phyloP scores from a whole-genome alignment of 1,140 invertebrate genomes.

The Drosophila pseudoobscura region DNA sequence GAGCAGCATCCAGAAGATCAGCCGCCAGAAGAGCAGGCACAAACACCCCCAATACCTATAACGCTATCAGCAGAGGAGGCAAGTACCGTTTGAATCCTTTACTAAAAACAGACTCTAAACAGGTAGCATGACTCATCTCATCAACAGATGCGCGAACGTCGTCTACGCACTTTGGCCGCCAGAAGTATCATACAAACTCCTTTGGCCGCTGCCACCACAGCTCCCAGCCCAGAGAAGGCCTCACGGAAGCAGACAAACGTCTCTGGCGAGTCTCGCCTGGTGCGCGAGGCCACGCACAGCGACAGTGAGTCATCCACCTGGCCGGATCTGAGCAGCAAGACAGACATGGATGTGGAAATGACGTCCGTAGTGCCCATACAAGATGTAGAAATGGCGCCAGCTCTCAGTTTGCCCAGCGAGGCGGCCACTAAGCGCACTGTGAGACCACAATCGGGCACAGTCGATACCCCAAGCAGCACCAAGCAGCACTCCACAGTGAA shows the following conservation, averaged over 20 bases:
- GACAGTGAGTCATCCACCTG: constrained; percentile 32
- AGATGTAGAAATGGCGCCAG: constrained; percentile 54
- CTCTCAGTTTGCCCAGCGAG: constrained; percentile 56
- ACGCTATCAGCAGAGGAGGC: constrained; percentile 89
- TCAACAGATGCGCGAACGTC: constrained; percentile 87
- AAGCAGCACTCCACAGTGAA: not conserved
- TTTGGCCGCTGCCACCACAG: constrained; percentile 1
- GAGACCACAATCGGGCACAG: not conserved
- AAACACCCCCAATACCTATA: constrained; percentile 82
- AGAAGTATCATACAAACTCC: constrained; percentile 25
- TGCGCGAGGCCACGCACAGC: constrained; percentile 41
- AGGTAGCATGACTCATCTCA: not conserved
- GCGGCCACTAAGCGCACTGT: constrained; percentile 77
- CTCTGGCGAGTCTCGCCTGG: constrained; percentile 62
- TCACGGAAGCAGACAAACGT: constrained; percentile 40
- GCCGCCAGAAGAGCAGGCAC: not conserved
- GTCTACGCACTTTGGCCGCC: constrained; percentile 87
- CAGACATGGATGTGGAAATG: constrained; percentile 77
- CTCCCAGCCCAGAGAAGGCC: constrained; percentile 35
- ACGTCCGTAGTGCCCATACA: constrained; percentile 64
- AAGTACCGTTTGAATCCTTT: constrained; percentile 61
- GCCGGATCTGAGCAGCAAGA: constrained; percentile 47
- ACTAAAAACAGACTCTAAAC: constrained; percentile 24
- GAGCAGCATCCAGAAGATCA: constrained; percentile 25
- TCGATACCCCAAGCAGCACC: not conserved